phyloP scores from a whole-genome alignment of 2,888 invertebrate genomes.

The Tachina grossa region DNA sequence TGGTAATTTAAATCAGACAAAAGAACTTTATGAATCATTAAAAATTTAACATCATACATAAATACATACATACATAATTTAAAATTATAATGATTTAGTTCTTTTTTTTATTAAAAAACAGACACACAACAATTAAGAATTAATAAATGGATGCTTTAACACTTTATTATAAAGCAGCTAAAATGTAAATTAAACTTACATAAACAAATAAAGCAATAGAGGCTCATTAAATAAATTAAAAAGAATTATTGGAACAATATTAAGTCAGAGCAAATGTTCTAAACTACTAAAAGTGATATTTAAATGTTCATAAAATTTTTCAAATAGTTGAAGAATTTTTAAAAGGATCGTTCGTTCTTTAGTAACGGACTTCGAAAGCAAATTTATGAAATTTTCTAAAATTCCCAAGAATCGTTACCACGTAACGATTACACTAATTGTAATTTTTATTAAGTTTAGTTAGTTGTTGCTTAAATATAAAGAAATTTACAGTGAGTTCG shows the following conservation, averaged over 20 bases:
- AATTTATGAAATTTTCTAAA: no score
- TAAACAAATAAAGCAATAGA: slow-evolving; percentile 2
- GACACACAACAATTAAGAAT: slow-evolving; percentile 2
- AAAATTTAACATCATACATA: not conserved
- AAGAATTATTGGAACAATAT: not conserved
- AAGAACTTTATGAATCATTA: slow-evolving; percentile 49
- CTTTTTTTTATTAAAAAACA: not conserved
- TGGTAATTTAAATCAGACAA: slow-evolving; percentile 50
- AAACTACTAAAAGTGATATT: not conserved
- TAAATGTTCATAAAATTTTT: not conserved
- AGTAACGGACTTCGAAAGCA: no score
- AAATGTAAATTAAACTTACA: slow-evolving; percentile 6
- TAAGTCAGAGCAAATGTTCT: not conserved
- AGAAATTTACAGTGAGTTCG: no score
- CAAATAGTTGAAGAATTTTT: no score
- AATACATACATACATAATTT: not conserved
- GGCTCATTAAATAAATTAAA: not conserved
- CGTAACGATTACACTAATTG: no score
- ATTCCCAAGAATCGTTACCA: no score
- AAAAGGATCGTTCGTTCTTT: no score
- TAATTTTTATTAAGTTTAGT: no score
- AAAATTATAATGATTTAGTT: slow-evolving; percentile 8
- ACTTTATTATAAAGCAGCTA: slow-evolving; percentile 26
- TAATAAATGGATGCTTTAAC: slow-evolving; percentile 44
- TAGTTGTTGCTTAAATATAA: no score